Evolutionary conservation across 2,113 vertebrate genomes (phyloP), one percentile per base, ranked within the genome.

Genomic region (Emydura subglobosa): DNA sequence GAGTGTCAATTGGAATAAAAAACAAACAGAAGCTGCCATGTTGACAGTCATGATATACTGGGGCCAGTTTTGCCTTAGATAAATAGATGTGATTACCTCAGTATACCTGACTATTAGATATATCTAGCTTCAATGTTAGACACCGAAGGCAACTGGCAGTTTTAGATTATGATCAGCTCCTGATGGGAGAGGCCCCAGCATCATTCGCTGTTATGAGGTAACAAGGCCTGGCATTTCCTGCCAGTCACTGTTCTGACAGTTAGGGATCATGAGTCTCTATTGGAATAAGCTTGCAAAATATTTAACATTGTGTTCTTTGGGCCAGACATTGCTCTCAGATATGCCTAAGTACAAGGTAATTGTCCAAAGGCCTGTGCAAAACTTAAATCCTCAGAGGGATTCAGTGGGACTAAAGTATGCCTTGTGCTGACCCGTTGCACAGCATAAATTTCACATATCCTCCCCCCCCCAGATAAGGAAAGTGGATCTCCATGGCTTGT

Each of bases 281-380:
- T 85, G 93, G 76, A 83, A 74, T 93, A 27, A 21, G 59, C 17
- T 0, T 0, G 22, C 10, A 49, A 31, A 53, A 2, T 50, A 49
- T 17, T 19, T 14, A 4, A 79, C 72, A 4, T 0, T 0, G 0
- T 1, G 14, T 49, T 86, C 53, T 12, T 42, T 0, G 0, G 29
- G 61, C 50, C 91, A 74, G 80, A 3, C 3, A 0, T 50, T 1
- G 2, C 17, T 80, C 42, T 80, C 57, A 10, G 74, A 21, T 1
- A 17, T 1, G 0, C 0, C n/a, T 0, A 0, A 6, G 76, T 25
- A 31, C 51, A 84, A 49, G 0, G 86, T 47, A 0, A 86, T 42
- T 92, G 86, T 82, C 84, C 5, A 3, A 7, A 57, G 82, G 5
- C 51, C 1, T 12, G 50, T 31, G 21, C 82, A 90, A 4, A 4